Percentiles rank a stretch among this genome's conserved stretches.
Conservation (phyloP, 2,113 vertebrate genomes). For the Cebus imitator region DNA sequence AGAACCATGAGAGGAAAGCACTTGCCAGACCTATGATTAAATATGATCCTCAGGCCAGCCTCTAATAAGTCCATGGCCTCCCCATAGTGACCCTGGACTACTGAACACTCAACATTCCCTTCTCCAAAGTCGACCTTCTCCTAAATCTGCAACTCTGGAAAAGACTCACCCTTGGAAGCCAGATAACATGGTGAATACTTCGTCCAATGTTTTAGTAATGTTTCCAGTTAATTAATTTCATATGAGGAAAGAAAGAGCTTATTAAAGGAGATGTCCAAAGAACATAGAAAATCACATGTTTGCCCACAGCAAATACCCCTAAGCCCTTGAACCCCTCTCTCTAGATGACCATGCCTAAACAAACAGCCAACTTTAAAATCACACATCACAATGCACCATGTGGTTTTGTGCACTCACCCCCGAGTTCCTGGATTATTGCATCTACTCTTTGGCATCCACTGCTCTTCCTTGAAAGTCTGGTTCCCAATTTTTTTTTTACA, state of each 20-base stretch:
- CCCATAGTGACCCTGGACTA: not conserved
- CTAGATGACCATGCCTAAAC: too few relatives aligned
- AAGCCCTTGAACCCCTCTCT: not conserved
- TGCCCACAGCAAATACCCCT: not conserved
- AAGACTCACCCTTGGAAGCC: not conserved
- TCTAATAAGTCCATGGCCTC: not conserved
- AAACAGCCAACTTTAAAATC: not conserved
- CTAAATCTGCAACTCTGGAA: not conserved
- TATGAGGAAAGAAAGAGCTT: not conserved
- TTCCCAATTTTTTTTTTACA: not conserved
- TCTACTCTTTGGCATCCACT: not conserved
- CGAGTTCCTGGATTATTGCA: not conserved
- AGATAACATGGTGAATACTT: not conserved
- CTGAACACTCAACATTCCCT: not conserved
- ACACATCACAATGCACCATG: not conserved
- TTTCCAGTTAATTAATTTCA: not conserved
- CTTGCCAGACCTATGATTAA: not conserved
- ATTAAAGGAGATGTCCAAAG: not conserved
- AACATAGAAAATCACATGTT: not conserved
- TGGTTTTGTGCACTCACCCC: not conserved
- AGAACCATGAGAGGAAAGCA: not conserved
- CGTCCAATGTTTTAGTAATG: not conserved
- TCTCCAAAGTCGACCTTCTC: not conserved
- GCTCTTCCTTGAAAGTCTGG: not conserved
- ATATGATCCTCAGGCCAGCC: not conserved